Evolutionary conservation across 2,797 vertebrate genomes (phyloP).

Genomic region (Micromesistius poutassou): DNA sequence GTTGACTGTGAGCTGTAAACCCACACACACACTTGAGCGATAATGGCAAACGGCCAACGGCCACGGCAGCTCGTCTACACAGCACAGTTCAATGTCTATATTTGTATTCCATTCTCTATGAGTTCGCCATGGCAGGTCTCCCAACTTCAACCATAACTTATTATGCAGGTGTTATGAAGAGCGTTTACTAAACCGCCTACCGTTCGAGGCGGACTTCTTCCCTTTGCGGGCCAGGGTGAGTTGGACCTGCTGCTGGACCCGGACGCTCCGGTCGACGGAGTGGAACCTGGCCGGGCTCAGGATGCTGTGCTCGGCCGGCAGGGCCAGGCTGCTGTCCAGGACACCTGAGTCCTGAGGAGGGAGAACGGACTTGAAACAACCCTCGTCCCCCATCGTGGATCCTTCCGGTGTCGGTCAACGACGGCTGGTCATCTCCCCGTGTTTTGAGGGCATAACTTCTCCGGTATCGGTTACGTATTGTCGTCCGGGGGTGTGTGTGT

Average conservation of each 20-base stretch:
- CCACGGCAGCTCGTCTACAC: background rate
- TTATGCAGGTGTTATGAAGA: background rate
- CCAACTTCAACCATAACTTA: too few relatives aligned
- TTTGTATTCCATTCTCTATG: too few relatives aligned
- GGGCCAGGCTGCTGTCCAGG: slow-evolving; percentile 53
- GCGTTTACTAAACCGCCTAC: slow-evolving; percentile 27
- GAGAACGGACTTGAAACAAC: slow-evolving; percentile 46
- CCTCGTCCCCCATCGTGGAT: slow-evolving; percentile 41
- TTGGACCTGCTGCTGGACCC: slow-evolving; percentile 62
- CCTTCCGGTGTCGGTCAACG: background rate
- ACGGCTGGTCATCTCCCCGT: background rate
- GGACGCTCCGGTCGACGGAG: slow-evolving; percentile 29
- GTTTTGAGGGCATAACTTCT: background rate
- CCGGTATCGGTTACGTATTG: background rate
- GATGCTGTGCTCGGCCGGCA: slow-evolving; percentile 37
- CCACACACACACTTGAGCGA: background rate
- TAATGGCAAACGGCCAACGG: too few relatives aligned
- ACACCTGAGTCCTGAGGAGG: background rate
- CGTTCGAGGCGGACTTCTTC: slow-evolving; percentile 31
- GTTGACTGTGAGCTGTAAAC: background rate
- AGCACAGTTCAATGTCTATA: background rate
- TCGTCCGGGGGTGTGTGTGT: background rate
- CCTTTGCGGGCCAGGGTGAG: slow-evolving; percentile 53
- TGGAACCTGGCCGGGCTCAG: background rate
- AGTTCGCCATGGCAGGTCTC: too few relatives aligned